These are phyloP conservation scores for Lanistes nyassanus DNA, from an alignment of 1,140 invertebrate species.

Conservation along the genomic window DNA sequence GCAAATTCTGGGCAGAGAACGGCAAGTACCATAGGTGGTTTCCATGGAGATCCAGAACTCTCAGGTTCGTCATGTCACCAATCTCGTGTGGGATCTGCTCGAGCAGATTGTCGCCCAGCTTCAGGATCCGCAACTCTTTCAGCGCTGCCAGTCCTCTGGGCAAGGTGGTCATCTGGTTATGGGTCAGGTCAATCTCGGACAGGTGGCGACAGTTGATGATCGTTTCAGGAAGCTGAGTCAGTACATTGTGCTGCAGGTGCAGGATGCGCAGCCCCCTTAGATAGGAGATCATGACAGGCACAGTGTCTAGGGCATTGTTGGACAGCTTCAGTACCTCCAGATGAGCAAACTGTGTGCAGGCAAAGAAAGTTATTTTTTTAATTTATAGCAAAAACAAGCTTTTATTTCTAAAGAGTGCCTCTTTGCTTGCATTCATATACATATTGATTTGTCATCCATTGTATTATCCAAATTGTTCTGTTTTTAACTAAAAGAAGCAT, in stretches of 20 bases:
- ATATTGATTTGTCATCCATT: too few relatives aligned
- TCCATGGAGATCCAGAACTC: conserved; percentile 53
- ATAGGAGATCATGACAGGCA: conserved; percentile 51
- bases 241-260: conserved; percentile 48
- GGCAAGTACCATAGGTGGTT: conserved; percentile 61
- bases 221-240: conserved; percentile 55
- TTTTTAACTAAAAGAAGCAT: too few relatives aligned
- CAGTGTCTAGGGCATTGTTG: conserved; percentile 51
- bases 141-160: conserved; percentile 50
- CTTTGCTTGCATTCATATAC: too few relatives aligned
- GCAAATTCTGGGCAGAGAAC: conserved; percentile 49
- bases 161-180: conserved; percentile 52
- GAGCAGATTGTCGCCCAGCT: conserved; percentile 57
- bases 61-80: conserved; percentile 47
- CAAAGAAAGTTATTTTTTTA: neutral
- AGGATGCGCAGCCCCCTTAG: conserved; percentile 51
- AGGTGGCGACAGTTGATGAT: conserved; percentile 57
- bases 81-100: conserved; percentile 55
- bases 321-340: conserved; percentile 56
- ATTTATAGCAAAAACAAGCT: too few relatives aligned
- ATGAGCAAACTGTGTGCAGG: conserved; percentile 40
- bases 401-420: too few relatives aligned
- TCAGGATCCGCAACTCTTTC: conserved; percentile 44
- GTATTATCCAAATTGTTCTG: too few relatives aligned
- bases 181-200: conserved; percentile 49